Base-by-base conservation (phyloP, 2,797 vertebrate species). In the Scomberomorus guttatus region DNA sequence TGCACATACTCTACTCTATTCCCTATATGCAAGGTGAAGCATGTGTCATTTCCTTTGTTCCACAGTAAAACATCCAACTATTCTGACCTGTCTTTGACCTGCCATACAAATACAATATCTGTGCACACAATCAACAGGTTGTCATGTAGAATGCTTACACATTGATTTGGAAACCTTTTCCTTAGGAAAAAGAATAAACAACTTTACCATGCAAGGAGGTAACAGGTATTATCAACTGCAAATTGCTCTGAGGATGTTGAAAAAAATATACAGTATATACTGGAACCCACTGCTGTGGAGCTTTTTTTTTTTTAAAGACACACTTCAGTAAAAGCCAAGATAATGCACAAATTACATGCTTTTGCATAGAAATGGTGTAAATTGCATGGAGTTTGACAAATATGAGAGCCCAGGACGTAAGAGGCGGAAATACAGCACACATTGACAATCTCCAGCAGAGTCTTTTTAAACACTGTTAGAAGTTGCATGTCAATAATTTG, bases 171-270 rank as follows among this genome's bases (percentile, higher is more conserved):
- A 90, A 92, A 91, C 82, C 88, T 94, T 95, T 95, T 95, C 93
- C 91, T 93, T 94, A 94, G 94, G 93, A 95, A 95, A 95, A 95
- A 95, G 87, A 94, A 90, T 90, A 70, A 92, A 90, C 63, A 87
- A 92, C 87, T 95, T 95, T 93, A 94, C 94, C 94, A 94, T 94
- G 93, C 91, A 92, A 91, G 82, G 75, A 93, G 94, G 94, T 93
- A 95, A 94, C 83, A 83, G 72, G 81, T 87, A 77, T 88, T 34
- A 79, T 86, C 51, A 82, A 84, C 77, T 80, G 75, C 66, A 90
- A 85, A 87, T 80, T 86, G 65, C 60, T 82, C 78, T 46, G 37
- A 87, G 37, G 72, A 81, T 68, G 74, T 69, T 82, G 78, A 14
- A 44, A 48, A 44, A 44, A 14, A 69, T 44, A 20, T 18, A 57